A percentile compares a stretch with the other conserved stretches of the same genome.
phyloP scores from a whole-genome alignment of 1,140 invertebrate species.

The Apolygus lucorum region DNA sequence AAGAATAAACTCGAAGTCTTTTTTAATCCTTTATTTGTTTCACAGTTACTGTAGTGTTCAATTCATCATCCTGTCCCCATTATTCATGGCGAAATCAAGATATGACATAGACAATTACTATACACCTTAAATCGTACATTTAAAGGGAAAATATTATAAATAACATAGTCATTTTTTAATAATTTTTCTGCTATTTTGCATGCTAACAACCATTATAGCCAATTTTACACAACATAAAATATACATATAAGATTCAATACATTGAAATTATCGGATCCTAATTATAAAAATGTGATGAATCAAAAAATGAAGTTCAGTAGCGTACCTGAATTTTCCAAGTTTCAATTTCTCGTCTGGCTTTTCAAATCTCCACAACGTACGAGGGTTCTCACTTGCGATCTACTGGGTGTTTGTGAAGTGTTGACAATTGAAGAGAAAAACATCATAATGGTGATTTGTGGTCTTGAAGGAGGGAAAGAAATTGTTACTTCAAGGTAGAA shows the following conservation, averaged over 20 bases:
- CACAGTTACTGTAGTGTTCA: background rate
- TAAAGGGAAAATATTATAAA: background rate
- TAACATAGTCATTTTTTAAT: background rate
- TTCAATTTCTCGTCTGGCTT: too few relatives aligned
- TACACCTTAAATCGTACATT: constrained; percentile 6
- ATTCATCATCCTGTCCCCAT: background rate
- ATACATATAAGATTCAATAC: constrained; percentile 8
- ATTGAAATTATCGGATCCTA: constrained; percentile 15
- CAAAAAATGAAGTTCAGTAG: too few relatives aligned
- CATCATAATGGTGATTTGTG: too few relatives aligned
- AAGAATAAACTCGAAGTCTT: too few relatives aligned
- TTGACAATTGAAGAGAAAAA: too few relatives aligned
- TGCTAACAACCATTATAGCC: background rate
- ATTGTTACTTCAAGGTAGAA: too few relatives aligned
- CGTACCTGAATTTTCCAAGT: too few relatives aligned
- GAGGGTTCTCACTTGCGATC: too few relatives aligned
- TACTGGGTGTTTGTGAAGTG: too few relatives aligned
- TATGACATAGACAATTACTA: constrained; percentile 6
- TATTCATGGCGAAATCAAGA: constrained; percentile 1
- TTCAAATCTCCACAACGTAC: too few relatives aligned
- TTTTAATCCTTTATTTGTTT: constrained; percentile 5
- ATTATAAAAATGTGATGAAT: constrained; percentile 9
- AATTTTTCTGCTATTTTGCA: background rate
- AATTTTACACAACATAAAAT: background rate
- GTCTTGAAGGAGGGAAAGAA: too few relatives aligned